Evolutionary conservation across 2,797 vertebrate genomes (phyloP).

Genomic region (Gymnodraco acuticeps): DNA sequence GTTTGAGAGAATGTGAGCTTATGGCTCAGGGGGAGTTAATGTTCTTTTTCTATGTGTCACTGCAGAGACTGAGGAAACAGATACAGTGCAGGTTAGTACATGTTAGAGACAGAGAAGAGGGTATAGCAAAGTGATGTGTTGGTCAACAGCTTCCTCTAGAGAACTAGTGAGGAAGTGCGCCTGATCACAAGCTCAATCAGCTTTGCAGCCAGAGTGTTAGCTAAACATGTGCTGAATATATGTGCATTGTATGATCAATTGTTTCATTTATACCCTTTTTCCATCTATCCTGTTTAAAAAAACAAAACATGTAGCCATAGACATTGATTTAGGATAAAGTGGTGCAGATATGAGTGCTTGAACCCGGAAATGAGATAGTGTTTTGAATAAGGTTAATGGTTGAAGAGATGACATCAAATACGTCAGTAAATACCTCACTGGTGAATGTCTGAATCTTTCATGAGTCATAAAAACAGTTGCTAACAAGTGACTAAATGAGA

Average conservation of each 20-base stretch:
- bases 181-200: not conserved
- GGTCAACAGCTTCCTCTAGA: conserved; percentile 38
- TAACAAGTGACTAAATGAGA: no score
- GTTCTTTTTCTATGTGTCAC: not conserved
- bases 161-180: not conserved
- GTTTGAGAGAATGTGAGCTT: not conserved
- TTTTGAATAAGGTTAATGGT: no score
- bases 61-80: not conserved
- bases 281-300: not conserved
- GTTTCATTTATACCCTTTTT: not conserved
- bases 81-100: not conserved
- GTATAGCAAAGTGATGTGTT: not conserved
- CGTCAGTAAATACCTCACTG: no score
- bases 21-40: no score
- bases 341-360: no score
- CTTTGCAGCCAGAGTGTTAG: not conserved
- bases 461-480: no score
- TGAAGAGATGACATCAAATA: no score
- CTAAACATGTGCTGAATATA: not conserved
- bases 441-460: no score
- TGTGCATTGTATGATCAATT: not conserved
- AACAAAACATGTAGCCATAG: not conserved
- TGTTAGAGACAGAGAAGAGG: not conserved
- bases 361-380: no score
- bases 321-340: not conserved